phyloP scores from a whole-genome alignment of 2,113 vertebrate genomes.

The Phodopus roborovskii region DNA sequence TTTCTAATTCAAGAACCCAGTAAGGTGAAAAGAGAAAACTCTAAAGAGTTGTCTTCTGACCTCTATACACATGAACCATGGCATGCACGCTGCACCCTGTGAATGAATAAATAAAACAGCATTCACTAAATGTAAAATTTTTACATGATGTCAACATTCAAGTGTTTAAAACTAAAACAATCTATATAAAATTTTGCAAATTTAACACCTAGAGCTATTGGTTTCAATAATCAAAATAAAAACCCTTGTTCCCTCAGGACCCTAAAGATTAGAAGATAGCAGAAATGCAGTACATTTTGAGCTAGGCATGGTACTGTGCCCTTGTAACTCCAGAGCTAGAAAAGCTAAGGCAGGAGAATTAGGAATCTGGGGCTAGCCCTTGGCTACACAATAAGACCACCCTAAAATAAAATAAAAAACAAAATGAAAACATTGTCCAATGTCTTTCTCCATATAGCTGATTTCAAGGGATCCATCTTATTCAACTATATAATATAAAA shows the following conservation, averaged over 20 bases:
- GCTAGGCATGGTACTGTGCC: no score
- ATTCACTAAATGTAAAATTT: neutral
- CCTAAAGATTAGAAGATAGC: neutral
- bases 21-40: neutral
- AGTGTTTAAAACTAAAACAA: neutral
- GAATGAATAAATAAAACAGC: neutral
- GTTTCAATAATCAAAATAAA: conserved; percentile 27
- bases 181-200: neutral
- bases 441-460: neutral
- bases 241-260: neutral
- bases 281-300: neutral
- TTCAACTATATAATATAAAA: neutral
- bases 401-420: neutral
- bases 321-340: neutral
- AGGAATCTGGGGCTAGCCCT: neutral
- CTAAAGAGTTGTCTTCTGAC: neutral
- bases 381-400: neutral
- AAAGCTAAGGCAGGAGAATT: neutral
- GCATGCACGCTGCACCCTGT: neutral
- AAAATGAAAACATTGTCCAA: neutral
- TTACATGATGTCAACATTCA: neutral
- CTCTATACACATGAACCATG: neutral
- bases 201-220: neutral
- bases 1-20: neutral
- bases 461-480: neutral